Conservation (phyloP, 23 tunicate genomes). For the Oikopleura vanhoeffeni region DNA sequence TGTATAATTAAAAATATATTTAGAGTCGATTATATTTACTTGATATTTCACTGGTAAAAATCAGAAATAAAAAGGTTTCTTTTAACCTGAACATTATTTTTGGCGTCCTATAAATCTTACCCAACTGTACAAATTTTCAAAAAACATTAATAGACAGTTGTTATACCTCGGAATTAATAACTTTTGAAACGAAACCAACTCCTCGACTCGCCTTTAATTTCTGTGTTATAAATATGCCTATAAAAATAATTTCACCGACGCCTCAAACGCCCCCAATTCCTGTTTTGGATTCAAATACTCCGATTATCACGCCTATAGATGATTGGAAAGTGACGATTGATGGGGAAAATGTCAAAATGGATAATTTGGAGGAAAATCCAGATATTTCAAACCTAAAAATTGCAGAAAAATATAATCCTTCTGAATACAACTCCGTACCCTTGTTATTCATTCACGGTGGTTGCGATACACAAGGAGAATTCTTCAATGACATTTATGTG, state of each 20-base stretch:
- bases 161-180: background rate
- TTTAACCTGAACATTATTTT: too few relatives aligned
- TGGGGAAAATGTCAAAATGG: background rate
- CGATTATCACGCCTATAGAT: background rate
- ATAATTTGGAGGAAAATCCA: too few relatives aligned
- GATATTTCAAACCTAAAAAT: background rate
- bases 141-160: too few relatives aligned
- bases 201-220: background rate
- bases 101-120: too few relatives aligned
- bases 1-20: too few relatives aligned
- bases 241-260: background rate
- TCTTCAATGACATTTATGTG: background rate
- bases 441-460: constrained; percentile 11
- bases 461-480: constrained; percentile 10
- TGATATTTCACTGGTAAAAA: too few relatives aligned
- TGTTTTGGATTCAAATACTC: background rate
- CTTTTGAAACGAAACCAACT: constrained; percentile 3
- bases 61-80: too few relatives aligned
- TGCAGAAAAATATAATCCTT: background rate
- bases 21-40: too few relatives aligned
- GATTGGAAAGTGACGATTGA: constrained; percentile 12
- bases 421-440: background rate
- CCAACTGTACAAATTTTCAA: too few relatives aligned
- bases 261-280: background rate
- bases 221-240: background rate